Base-by-base conservation (phyloP, 2,888 invertebrate species). In the Ecliptopera silaceata region DNA sequence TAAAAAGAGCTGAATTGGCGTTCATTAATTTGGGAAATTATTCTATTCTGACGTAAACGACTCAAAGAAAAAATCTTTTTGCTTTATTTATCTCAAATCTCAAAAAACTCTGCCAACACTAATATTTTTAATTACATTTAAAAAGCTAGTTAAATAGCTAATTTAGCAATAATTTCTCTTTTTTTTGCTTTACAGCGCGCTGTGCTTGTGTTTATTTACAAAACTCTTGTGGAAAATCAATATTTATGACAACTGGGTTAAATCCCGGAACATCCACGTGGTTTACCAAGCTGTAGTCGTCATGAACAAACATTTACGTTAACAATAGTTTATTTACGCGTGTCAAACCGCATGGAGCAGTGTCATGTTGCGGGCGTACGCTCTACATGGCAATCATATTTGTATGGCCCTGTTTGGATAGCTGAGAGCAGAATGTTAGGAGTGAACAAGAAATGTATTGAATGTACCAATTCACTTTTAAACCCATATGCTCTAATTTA, bases 371-470 rank as follows among this genome's bases (percentile, higher is more conserved):
- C 56, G 56, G 43, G 45, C 64, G 65, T 67, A 67, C 61, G 69
- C 60, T 58, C 46, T 62, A 64, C 65, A 64, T 73, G 68, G 72
- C 63, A 61, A 56, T 64, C 65, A 64, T 64, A 70, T 68, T 71
- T 75, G 69, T 77, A 75, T 75, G 64, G 60, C 70, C 68, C 70
- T 75, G 69, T 77, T 76, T 75, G 64, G 60, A 72, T 71, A 68
- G 68, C 53, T 61, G 59, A 48, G 59, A 56, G 61, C 57, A 31
- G 45, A 52, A 51, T 22, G 51, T 39, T 12, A 20, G 34, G 32
- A 20, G 12, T n/a, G 0, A 11, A 18, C 39, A 13, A 13, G 13
- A 13, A 13, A 34, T 13, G 12, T 34, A 34, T 34, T 12, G 2
- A 31, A 1, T 31, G 10, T 31, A 3, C 31, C 11, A 31, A 11